Evolutionary conservation across 2,888 invertebrate genomes (phyloP), one percentile per base, ranked within the genome.

Genomic region (Melanchra persicariae): DNA sequence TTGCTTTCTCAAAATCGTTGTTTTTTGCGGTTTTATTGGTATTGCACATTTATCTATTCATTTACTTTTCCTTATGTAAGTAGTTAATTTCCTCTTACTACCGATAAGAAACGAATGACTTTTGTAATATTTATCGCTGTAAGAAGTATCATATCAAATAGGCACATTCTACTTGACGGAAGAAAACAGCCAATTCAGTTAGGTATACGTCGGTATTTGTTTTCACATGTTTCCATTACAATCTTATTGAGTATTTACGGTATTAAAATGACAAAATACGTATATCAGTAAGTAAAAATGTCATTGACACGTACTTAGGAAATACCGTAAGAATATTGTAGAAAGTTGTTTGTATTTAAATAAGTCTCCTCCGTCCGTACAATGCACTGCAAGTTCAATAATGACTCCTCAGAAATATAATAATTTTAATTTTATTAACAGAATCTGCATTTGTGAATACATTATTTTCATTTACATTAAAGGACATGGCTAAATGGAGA

Each of bases 271-370:
- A 70, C 60, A 67, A 64, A 73, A 79, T 68, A 78, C 37, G 54
- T 71, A 70, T 81, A 75, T 80, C 65, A 77, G 75, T 72, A 54
- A 67, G 58, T 70, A 81, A 81, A 82, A 81, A 84, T 85, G 90
- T 90, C 90, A 90, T 86, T 87, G 90, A 89, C 90, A 85, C 85
- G 47, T 85, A 86, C 88, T 85, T 85, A 84, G 65, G 66, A 72
- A 76, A 87, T 84, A 85, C 86, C 79, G 87, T 85, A 87, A 87
- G 85, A 84, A 81, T 84, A 85, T 83, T 74, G 88, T 90, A 90
- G 88, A 92, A 91, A 92, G 89, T 89, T 88, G 87, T 89, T 90
- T 90, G 89, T 91, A 91, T 91, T 90, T 88, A 90, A 92, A 91
- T 91, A 86, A 87, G 86, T 84, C 86, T 87, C 82, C 83, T 84